A percentile compares a stretch with the other conserved stretches of the same genome.
Conservation (phyloP, 2,888 invertebrate genomes). For the Brachynemurus nebulosus region DNA sequence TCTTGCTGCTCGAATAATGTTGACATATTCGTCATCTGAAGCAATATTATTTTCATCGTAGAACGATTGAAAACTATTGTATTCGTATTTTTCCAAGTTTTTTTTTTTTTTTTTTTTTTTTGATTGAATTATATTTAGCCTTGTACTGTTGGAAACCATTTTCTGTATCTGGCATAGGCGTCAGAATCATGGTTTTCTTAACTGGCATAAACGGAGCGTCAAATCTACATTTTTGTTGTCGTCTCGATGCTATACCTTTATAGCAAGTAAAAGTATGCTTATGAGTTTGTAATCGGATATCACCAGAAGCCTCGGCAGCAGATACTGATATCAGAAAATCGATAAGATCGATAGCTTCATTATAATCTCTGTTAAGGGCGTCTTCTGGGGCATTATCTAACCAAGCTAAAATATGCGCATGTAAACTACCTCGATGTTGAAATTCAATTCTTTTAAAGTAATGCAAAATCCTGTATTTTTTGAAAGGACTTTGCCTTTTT, state of each 20-base stretch:
- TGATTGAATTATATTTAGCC: constrained; percentile 12
- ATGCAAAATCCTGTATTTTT: constrained; percentile 21
- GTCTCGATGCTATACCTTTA: constrained; percentile 17
- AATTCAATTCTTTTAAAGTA: constrained; percentile 27
- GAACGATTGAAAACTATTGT: constrained; percentile 16
- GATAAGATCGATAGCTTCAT: constrained; percentile 19
- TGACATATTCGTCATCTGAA: constrained; percentile 20
- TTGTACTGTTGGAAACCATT: constrained; percentile 9
- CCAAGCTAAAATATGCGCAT: constrained; percentile 26
- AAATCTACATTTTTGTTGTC: constrained; percentile 22
- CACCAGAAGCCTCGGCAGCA: constrained; percentile 17
- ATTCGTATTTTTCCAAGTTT: constrained; percentile 16
- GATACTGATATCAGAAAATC: constrained; percentile 21
- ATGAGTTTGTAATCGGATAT: constrained; percentile 22
- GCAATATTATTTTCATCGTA: constrained; percentile 16
- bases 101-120: too few species aligned
- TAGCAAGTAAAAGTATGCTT: constrained; percentile 20
- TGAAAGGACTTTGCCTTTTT: constrained; percentile 23
- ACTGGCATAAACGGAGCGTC: constrained; percentile 24
- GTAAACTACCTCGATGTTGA: constrained; percentile 26
- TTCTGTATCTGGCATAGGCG: constrained; percentile 16
- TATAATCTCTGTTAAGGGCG: constrained; percentile 14
- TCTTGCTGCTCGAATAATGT: constrained; percentile 18
- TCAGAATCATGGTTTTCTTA: constrained; percentile 19
- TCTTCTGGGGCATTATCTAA: constrained; percentile 23